Percentiles rank a stretch among this genome's conserved stretches.
phyloP scores from a whole-genome alignment of 2,797 vertebrate species.

The Adelosebastes latens region DNA sequence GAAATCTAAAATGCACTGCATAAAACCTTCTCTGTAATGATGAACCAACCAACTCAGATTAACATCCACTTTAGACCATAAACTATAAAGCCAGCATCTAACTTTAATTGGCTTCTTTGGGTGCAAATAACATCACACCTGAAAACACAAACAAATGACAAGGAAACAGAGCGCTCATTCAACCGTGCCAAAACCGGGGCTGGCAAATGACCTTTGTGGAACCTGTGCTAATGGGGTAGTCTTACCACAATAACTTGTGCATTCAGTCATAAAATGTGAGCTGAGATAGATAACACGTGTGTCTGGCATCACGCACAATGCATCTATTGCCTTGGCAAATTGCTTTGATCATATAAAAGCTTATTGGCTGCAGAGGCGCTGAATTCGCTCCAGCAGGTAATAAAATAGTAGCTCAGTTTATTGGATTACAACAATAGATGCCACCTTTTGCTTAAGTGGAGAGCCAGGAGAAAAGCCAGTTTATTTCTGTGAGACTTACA shows the following conservation, averaged over 20 bases:
- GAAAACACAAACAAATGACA: slow-evolving; percentile 51
- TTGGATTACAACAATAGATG: slow-evolving; percentile 66
- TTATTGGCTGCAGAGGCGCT: slow-evolving; percentile 49
- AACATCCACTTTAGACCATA: slow-evolving; percentile 36
- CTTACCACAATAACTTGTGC: slow-evolving; percentile 65
- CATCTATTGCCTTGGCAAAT: slow-evolving; percentile 65
- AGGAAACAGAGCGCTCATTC: slow-evolving; percentile 58
- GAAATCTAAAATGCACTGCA: neutral
- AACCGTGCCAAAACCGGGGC: slow-evolving; percentile 54
- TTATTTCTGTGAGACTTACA: slow-evolving; percentile 86
- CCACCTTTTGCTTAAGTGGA: slow-evolving; percentile 40
- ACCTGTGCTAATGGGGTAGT: slow-evolving; percentile 56
- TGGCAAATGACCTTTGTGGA: slow-evolving; percentile 64
- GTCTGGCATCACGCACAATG: slow-evolving; percentile 63
- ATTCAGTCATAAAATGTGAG: slow-evolving; percentile 66
- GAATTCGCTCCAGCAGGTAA: slow-evolving; percentile 56
- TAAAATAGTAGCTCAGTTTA: slow-evolving; percentile 62
- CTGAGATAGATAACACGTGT: slow-evolving; percentile 66
- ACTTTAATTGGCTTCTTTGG: slow-evolving; percentile 46
- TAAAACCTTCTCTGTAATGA: slow-evolving; percentile 11
- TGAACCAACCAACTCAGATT: slow-evolving; percentile 24
- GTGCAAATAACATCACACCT: slow-evolving; percentile 59
- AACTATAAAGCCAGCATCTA: slow-evolving; percentile 39
- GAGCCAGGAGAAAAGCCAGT: slow-evolving; percentile 26
- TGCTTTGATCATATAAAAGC: slow-evolving; percentile 64